Evolutionary conservation across 2,888 invertebrate species (phyloP), one percentile per base, ranked within the genome.

Genomic region (Andrena trimmerana): DNA sequence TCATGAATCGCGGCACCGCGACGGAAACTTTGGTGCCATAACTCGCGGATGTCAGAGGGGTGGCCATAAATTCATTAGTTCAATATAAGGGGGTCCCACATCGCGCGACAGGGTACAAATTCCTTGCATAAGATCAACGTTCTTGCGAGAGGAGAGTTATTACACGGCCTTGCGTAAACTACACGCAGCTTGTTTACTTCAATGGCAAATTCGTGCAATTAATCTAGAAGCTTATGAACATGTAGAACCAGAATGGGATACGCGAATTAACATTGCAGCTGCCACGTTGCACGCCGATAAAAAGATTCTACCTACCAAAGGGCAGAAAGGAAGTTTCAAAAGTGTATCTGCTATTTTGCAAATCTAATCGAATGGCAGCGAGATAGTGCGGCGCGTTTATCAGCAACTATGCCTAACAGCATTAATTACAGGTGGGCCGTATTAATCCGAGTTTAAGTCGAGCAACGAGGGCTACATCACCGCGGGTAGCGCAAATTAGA

Each of bases 21-120:
- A 80, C 60, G 66, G 60, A 66, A 82, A 80, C 6, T 75, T 62
- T 10, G 69, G 10, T 27, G 27, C 16, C 66, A 6, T 50, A 63
- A 52, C 31, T 63, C 33, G 16, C 42, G 24, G 4, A 13, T 33
- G 16, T 20, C n/a, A 13, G 48, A 48, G n/a, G 52, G 50, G 8
- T 3, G 65, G 31, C 65, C 62, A 31, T 82, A 82, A 75, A 82
- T 82, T 82, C 57, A 63, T 82, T 76, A 81, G 31, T 33, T 50
- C 33, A 20, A 76, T 81, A 31, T 67, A 42, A 54, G 29, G 72
- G n/a, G 75, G 42, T 42, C 48, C 54, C 48, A 33, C 24, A 16
- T 66, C 50, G 57, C 20, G 16, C 54, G 66, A 70, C 66, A 20
- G 6, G n/a, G 62, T 62, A 67, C 63, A 66, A 81, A 80, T 81